Evolutionary conservation across 2,888 invertebrate genomes (phyloP).

Genomic region (Ornithoptera priamus): DNA sequence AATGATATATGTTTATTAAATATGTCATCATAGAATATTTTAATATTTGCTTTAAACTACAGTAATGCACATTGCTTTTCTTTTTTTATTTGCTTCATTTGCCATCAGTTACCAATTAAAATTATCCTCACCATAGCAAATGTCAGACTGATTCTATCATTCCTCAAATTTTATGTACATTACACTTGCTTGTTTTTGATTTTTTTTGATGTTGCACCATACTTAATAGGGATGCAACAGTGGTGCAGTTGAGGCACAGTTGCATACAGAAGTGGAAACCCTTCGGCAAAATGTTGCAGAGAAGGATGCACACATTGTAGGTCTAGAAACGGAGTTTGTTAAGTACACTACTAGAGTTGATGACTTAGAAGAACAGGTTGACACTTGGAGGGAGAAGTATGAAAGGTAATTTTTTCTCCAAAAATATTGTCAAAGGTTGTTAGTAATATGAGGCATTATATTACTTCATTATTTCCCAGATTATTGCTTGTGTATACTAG

Average conservation of each 20-base stretch:
- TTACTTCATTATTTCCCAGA: too few relatives aligned
- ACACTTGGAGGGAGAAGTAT: slow-evolving; percentile 96
- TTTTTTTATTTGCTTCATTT: slow-evolving; percentile 43
- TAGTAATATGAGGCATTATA: too few relatives aligned
- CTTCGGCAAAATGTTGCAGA: slow-evolving; percentile 90
- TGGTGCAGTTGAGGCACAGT: slow-evolving; percentile 79
- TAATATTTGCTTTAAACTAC: slow-evolving; percentile 12
- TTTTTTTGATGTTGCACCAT: slow-evolving; percentile 58
- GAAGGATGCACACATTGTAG: slow-evolving; percentile 89
- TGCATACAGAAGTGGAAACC: slow-evolving; percentile 93
- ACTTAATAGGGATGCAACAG: slow-evolving; percentile 69
- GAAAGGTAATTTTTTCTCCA: slow-evolving; percentile 80
- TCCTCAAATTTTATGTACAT: slow-evolving; percentile 27
- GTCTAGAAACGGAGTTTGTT: slow-evolving; percentile 92
- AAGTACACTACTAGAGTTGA: slow-evolving; percentile 89
- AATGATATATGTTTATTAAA: neutral
- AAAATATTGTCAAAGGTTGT: too few relatives aligned
- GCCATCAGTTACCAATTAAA: neutral
- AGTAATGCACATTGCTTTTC: slow-evolving; percentile 43
- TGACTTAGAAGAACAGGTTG: slow-evolving; percentile 89
- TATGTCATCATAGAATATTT: neutral
- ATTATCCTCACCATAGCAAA: neutral
- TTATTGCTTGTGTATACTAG: too few relatives aligned
- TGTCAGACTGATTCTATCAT: slow-evolving; percentile 12
- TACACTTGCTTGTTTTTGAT: slow-evolving; percentile 48